phyloP scores from a whole-genome alignment of 2,113 vertebrate genomes.

The Axis porcinus region DNA sequence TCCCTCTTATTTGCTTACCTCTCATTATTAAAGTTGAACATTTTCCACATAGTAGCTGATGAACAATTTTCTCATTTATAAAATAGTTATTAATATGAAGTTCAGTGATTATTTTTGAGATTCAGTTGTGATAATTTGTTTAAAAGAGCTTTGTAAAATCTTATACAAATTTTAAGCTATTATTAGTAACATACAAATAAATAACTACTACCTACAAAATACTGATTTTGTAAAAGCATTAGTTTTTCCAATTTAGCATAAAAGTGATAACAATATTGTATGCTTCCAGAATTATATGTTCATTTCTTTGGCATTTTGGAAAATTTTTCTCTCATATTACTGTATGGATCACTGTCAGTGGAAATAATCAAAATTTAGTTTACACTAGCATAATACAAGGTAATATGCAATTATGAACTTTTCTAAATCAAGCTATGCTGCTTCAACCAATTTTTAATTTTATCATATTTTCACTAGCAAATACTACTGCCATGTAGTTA shows the following conservation, averaged over 20 bases:
- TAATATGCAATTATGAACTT: not conserved
- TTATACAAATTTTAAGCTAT: not conserved
- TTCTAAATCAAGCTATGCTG: not conserved
- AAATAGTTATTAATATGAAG: not conserved
- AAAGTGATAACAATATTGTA: not conserved
- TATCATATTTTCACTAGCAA: not conserved
- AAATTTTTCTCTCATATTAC: not conserved
- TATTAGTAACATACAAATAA: not conserved
- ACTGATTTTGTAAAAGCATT: not conserved
- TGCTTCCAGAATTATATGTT: not conserved
- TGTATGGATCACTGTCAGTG: not conserved
- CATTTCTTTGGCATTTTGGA: not conserved
- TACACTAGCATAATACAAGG: not conserved
- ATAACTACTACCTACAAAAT: not conserved
- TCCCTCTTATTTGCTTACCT: not conserved
- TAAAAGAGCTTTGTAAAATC: not conserved
- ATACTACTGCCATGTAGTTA: not conserved
- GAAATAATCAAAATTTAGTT: slow-evolving; percentile 6
- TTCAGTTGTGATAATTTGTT: not conserved
- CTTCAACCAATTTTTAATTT: not conserved
- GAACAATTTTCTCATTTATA: not conserved
- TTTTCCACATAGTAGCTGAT: not conserved
- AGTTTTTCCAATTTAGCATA: not conserved
- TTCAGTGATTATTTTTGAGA: not conserved
- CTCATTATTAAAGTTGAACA: not conserved